These are phyloP conservation scores for Sula dactylatra DNA, from an alignment of 2,113 vertebrate species.

Conservation along the genomic window DNA sequence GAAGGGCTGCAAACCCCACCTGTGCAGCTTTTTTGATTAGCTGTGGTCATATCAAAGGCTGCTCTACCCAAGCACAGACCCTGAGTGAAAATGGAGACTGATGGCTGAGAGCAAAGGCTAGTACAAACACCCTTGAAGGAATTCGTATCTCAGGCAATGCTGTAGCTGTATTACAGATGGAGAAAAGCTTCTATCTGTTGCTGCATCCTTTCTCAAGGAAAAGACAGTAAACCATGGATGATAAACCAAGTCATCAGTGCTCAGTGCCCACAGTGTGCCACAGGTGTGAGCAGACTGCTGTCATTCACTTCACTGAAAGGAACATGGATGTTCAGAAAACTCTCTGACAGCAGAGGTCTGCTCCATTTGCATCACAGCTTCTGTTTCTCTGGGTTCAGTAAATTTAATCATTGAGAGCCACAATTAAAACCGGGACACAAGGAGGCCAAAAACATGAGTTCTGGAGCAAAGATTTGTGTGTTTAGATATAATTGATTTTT, in stretches of 20 bases:
- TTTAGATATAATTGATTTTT: not conserved
- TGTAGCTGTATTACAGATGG: not conserved
- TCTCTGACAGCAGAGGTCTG: not conserved
- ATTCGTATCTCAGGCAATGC: not conserved
- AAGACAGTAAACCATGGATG: not conserved
- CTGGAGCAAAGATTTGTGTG: not conserved
- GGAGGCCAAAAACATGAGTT: not conserved
- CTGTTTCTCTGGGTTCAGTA: not conserved
- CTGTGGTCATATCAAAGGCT: constrained; percentile 28
- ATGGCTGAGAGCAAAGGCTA: constrained; percentile 10
- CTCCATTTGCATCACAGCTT: not conserved
- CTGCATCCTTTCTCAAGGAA: constrained; percentile 8
- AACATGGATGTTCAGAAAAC: not conserved
- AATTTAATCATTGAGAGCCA: not conserved
- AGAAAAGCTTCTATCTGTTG: constrained; percentile 8
- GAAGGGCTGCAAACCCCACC: not conserved
- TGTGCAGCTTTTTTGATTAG: constrained; percentile 27
- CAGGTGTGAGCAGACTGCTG: not conserved
- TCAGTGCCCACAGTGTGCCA: not conserved
- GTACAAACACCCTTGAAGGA: not conserved
- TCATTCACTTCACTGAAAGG: not conserved
- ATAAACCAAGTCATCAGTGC: not conserved
- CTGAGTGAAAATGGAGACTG: not conserved
- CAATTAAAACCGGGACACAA: not conserved
- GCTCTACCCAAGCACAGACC: not conserved